Evolutionary conservation across 1,140 invertebrate species (phyloP), one percentile per base, ranked within the genome.

Genomic region (Drosophila tani): DNA sequence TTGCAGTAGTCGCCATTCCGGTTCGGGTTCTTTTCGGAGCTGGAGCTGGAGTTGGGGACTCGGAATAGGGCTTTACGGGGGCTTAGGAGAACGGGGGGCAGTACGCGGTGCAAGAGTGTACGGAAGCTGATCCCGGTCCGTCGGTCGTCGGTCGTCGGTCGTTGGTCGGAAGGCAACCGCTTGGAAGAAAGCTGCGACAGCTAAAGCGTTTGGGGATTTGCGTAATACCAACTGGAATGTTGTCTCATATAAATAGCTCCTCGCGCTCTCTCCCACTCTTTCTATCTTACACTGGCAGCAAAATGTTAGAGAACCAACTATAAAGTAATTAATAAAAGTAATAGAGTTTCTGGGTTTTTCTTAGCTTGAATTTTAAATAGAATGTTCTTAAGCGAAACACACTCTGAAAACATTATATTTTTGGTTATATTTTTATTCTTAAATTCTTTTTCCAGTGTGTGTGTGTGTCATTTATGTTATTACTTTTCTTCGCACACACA

Each of bases 101-200:
- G 24, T 15, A 17, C 17, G 32, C 46, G 38, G 27, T 17, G 38
- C 17, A 19, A 8, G 19, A 50, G 38, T 2, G 40, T 21, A 3
- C 17, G 49, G 29, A 47, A 35, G 46, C 62, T 51, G 65, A 46
- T 38, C 66, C 50, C 50, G 41, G 27, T 40, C 46, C 56, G 63
- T 27, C 53, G 63, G 50, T 60, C 35, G 64, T 67, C 73, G 79
- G 81, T 81, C 65, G 79, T 19, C 19, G 12, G 53, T 55, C 45
- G 65, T 82, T 73, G 82, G 82, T 85, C 62, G 83, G 79, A 76
- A 87, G 84, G 83, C 77, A 86, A 77, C 75, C 82, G 82, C 84
- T 88, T 81, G 81, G 84, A 87, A 88, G 84, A 87, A 87, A 87
- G 84, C 84, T 87, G 86, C 84, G 84, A 87, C 84, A 87, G 84